Evolutionary conservation across 1,140 invertebrate genomes (phyloP).

Genomic region (Euwallacea fornicatus): DNA sequence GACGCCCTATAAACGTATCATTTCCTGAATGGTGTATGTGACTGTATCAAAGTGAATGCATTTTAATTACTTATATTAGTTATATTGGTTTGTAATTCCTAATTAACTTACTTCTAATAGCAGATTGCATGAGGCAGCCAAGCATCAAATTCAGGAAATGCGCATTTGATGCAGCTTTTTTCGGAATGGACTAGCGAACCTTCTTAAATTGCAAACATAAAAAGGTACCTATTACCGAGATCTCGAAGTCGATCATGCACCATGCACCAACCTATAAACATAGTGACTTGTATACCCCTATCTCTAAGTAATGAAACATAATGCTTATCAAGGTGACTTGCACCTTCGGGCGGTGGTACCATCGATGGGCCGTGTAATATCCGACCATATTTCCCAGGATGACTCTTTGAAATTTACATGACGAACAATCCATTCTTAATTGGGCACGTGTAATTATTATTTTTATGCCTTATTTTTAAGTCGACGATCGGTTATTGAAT

Average conservation of each 20-base stretch:
- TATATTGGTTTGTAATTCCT: background rate
- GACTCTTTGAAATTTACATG: slow-evolving; percentile 1
- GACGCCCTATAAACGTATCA: background rate
- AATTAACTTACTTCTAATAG: background rate
- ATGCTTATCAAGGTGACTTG: background rate
- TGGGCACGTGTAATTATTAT: slow-evolving; percentile 5
- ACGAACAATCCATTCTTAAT: slow-evolving; percentile 2
- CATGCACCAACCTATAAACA: background rate
- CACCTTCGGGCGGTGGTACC: background rate
- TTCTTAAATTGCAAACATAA: too few relatives aligned
- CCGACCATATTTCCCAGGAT: background rate
- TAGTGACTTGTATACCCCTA: background rate
- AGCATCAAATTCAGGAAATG: too few relatives aligned
- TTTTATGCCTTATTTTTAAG: slow-evolving; percentile 1
- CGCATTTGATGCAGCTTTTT: too few relatives aligned
- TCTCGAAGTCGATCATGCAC: background rate
- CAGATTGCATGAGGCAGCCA: too few relatives aligned
- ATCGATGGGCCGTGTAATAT: background rate
- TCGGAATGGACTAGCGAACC: too few relatives aligned
- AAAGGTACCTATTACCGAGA: too few relatives aligned
- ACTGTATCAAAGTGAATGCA: background rate
- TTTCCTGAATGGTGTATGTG: background rate
- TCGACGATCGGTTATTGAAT: too few relatives aligned
- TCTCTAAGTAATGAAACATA: too few relatives aligned
- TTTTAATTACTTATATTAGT: background rate